Base-by-base conservation (phyloP, 2,888 invertebrate species). In the Yponomeuta plumbellus region DNA sequence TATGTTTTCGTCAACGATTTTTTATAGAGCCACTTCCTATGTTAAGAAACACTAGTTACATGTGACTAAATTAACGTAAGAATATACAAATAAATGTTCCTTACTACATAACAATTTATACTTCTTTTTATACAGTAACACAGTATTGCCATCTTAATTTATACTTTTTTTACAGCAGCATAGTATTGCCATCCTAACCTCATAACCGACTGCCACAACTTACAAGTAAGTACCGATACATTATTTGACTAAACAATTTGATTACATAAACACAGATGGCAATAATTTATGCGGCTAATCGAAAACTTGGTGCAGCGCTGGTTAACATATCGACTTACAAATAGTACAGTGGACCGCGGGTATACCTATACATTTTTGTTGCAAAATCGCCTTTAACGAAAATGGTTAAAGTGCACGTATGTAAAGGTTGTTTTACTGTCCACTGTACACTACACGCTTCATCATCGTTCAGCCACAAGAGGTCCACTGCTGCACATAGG, bases 21-120 rank as follows among this genome's bases (percentile, higher is more conserved):
- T 67, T 64, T 71, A 72, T 70, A 70, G 67, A 71, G 70, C 66
- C 66, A 67, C 68, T 70, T 66, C 69, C 71, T 71, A 73, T 44
- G 11, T 66, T 66, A 67, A 68, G 67, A 40, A 71, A 70, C 70
- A 63, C 34, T 34, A 34, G 65, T 70, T 71, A 72, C 69, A 69
- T 68, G 61, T 61, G 26, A 61, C 22, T 23, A 44, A 34, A 40
- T 59, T 20, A 34, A 61, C 57, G 57, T 64, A 57, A 66, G 61
- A 67, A 68, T 67, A 66, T 64, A 63, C 65, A 67, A 67, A 67
- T 69, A 67, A 10, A 63, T 59, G 63, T 40, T 63, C 63, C 40
- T 44, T 44, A 40, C 40, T 63, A 63, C 13, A 44, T 63, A 63
- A 63, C 44, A 40, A 40, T 39, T 63, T 63, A 40, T 52, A 52